phyloP scores from a whole-genome alignment of 2,888 invertebrate genomes.

The Ochlodes sylvanus region DNA sequence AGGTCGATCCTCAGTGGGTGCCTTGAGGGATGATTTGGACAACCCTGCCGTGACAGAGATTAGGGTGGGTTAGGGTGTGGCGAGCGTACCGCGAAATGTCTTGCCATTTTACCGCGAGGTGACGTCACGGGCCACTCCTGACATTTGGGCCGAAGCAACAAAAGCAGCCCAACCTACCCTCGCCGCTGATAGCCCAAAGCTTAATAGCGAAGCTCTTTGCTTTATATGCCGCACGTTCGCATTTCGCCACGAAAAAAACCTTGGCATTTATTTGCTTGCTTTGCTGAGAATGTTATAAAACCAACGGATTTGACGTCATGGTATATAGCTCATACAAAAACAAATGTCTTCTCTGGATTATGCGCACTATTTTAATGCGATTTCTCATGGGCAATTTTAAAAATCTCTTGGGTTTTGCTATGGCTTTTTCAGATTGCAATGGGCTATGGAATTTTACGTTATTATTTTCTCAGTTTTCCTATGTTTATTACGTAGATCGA shows the following conservation, averaged over 20 bases:
- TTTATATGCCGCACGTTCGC: slow-evolving; percentile 66
- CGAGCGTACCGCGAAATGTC: slow-evolving; percentile 75
- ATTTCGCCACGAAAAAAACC: slow-evolving; percentile 58
- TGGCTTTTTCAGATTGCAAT: no score
- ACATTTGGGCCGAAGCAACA: slow-evolving; percentile 79
- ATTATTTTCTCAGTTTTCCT: no score
- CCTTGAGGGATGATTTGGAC: slow-evolving; percentile 64
- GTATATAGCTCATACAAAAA: slow-evolving; percentile 16
- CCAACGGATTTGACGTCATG: slow-evolving; percentile 6
- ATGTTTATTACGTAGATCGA: no score
- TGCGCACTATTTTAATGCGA: no score
- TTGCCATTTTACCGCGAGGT: slow-evolving; percentile 74
- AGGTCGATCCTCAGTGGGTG: slow-evolving; percentile 59
- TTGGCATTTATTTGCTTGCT: slow-evolving; percentile 66
- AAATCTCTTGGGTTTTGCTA: no score
- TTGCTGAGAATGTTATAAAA: slow-evolving; percentile 30
- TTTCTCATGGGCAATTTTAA: no score
- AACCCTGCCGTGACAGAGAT: slow-evolving; percentile 73
- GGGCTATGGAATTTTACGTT: no score
- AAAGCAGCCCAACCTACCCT: slow-evolving; percentile 76
- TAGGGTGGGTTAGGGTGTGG: slow-evolving; percentile 79
- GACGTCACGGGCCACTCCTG: slow-evolving; percentile 82
- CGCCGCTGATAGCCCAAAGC: slow-evolving; percentile 73
- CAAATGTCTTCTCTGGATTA: not conserved
- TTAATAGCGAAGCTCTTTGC: slow-evolving; percentile 71